phyloP scores from a whole-genome alignment of 2,113 vertebrate genomes.

The Daboia siamensis region DNA sequence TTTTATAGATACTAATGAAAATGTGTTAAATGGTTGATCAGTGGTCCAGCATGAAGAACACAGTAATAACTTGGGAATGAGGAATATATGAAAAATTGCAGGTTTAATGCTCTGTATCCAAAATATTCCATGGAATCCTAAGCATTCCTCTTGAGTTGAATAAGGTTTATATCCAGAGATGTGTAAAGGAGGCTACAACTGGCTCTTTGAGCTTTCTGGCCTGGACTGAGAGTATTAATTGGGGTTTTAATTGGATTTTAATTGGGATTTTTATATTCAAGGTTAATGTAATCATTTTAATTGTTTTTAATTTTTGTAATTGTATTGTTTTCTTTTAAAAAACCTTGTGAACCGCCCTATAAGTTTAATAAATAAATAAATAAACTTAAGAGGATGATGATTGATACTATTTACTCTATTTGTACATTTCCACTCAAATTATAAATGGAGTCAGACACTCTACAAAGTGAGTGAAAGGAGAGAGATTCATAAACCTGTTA shows the following conservation, averaged over 20 bases:
- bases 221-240: no score
- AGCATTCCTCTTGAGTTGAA: background rate
- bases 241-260: no score
- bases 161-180: background rate
- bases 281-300: no score
- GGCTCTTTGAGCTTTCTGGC: no score
- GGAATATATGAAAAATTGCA: background rate
- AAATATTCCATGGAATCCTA: background rate
- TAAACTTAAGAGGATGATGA: no score
- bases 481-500: background rate
- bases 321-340: no score
- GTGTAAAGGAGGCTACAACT: background rate
- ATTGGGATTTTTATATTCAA: no score
- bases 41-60: background rate
- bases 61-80: background rate
- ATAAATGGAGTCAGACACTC: background rate
- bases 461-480: background rate
- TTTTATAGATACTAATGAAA: slow-evolving; percentile 18
- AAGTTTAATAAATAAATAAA: no score
- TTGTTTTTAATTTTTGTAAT: no score
- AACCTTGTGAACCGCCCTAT: no score
- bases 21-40: background rate
- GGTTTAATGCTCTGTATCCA: background rate
- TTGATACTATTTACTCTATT: background rate
- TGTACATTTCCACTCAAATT: background rate